Base-by-base conservation (phyloP, 2,797 vertebrate genomes). In the Acipenser oxyrinchus region DNA sequence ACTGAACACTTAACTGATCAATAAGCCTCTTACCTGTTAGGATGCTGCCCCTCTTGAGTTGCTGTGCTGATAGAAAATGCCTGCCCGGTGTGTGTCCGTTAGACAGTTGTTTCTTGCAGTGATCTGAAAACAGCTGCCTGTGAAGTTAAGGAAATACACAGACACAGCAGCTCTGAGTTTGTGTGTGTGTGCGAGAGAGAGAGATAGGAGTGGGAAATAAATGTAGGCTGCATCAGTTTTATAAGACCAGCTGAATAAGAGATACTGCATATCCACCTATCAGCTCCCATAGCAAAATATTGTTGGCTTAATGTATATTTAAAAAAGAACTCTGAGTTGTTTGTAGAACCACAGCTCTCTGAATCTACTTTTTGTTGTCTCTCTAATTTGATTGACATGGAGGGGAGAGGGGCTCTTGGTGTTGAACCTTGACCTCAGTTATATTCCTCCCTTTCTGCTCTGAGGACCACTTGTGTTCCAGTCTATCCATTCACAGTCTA, bases 311-410 rank as follows among this genome's bases (percentile, higher is more conserved):
- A 37, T 37, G 37, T 5, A 37, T 18, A 18, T 18, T 18, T 18
- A 37, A 37, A 37, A 37, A 37, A 37, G 37, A 37, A 37, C 37
- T 37, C 37, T 18, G 2, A 37, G 37, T 37, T 75, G 82, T 72
- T 81, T 48, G 65, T 60, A 76, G 76, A 74, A 87, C 83, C 85
- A 77, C 76, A 78, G 79, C 77, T 79, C 81, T 83, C 58, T 60
- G 51, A 64, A 64, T 58, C 61, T 37, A 37, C 37, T 37, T 86
- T 86, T 86, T 86, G 86, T 86, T 75, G 79, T 80, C 74, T 76
- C 62, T 84, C 85, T 87, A 90, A 90, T 90, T 89, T 84, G 84
- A 89, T 89, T 85, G 89, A 78, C 84, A 81, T 76, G 78, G 72
- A 77, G 79, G 69, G 68, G 83, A 70, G 78, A 77, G 75, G 84